A percentile compares a stretch with the other conserved stretches of the same genome.
phyloP scores from a whole-genome alignment of 2,888 invertebrate species.

The Heliconius aoede region DNA sequence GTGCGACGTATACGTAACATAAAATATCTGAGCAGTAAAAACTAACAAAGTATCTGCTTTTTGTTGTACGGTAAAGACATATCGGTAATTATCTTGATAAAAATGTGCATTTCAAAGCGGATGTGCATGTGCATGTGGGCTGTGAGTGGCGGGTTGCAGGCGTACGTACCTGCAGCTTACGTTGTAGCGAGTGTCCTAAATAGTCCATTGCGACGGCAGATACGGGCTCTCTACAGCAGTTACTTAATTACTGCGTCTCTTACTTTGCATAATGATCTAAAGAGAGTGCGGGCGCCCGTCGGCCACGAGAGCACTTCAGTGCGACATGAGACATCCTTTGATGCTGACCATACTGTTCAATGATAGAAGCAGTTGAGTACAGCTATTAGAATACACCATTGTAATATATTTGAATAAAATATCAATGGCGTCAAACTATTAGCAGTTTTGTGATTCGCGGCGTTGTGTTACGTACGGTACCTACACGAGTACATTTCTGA shows the following conservation, averaged over 20 bases:
- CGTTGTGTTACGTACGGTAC: not conserved
- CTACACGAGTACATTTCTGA: too few species aligned
- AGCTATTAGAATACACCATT: not conserved
- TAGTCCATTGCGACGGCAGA: conserved; percentile 14
- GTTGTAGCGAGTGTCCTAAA: conserved; percentile 13
- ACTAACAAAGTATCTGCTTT: not conserved
- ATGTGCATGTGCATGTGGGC: conserved; percentile 12
- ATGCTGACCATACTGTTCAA: not conserved
- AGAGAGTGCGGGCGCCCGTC: conserved; percentile 16
- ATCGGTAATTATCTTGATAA: conserved; percentile 2
- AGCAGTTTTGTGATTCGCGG: too few species aligned
- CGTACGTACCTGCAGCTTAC: not conserved
- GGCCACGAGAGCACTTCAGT: not conserved
- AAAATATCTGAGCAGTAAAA: not conserved
- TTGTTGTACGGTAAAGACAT: not conserved
- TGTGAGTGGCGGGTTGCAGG: not conserved
- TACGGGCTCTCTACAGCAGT: conserved; percentile 12
- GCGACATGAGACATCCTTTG: conserved; percentile 5
- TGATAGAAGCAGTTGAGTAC: not conserved
- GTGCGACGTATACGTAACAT: not conserved
- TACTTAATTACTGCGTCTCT: conserved; percentile 4
- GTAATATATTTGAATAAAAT: not conserved
- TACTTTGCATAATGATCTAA: conserved; percentile 21
- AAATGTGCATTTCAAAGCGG: not conserved
- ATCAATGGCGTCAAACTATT: too few species aligned